phyloP scores from a whole-genome alignment of 2,797 vertebrate species.

The Chiroxiphia lanceolata region DNA sequence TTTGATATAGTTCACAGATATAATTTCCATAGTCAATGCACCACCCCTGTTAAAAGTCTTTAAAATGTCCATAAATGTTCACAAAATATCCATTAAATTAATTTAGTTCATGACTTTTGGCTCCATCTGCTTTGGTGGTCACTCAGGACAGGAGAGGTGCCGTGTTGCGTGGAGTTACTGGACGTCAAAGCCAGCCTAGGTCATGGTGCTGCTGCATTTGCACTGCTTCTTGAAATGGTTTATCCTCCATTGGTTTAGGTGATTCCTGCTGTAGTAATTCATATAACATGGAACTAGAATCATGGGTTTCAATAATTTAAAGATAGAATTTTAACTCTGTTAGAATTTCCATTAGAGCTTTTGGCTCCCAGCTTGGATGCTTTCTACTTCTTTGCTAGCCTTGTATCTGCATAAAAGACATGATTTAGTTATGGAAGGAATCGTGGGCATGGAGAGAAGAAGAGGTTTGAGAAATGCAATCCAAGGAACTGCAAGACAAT shows the following conservation, averaged over 20 bases:
- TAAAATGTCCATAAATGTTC: not conserved
- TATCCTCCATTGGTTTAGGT: not conserved
- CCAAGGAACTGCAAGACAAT: slow-evolving; percentile 1
- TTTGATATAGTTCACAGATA: not conserved
- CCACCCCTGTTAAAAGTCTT: not conserved
- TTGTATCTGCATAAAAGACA: not conserved
- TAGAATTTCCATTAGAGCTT: not conserved
- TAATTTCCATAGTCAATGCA: not conserved
- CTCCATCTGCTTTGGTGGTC: not conserved
- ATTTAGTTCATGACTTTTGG: not conserved
- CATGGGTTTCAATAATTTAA: not conserved
- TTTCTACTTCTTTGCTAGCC: not conserved
- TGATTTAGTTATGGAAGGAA: not conserved
- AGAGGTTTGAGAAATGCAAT: not conserved
- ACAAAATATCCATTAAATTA: not conserved
- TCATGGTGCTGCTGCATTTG: not conserved
- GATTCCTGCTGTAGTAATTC: not conserved
- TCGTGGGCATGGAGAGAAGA: not conserved
- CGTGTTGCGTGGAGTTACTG: accelerated
- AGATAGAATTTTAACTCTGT: not conserved
- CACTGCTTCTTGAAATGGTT: not conserved
- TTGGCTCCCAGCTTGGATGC: not conserved
- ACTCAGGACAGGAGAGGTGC: not conserved
- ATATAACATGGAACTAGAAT: not conserved
- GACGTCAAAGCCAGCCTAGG: not conserved